Percentiles rank a stretch among this genome's conserved stretches.
These are phyloP conservation scores for Lepidostoma basale DNA, from an alignment of 1,140 invertebrate genomes.

Conservation along the genomic window DNA sequence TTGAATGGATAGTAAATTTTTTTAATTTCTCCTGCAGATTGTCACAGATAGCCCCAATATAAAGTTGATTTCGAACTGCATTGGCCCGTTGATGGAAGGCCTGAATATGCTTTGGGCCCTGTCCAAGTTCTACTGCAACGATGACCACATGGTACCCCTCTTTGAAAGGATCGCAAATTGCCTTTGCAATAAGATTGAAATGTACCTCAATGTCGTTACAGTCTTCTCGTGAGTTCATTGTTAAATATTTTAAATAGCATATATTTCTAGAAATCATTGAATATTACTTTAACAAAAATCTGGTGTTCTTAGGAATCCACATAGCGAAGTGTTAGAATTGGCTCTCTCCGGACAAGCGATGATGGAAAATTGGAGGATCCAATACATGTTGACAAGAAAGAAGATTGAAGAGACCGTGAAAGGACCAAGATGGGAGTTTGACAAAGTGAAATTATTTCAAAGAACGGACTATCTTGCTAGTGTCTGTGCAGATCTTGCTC, in stretches of 20 bases:
- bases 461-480: constrained; percentile 81
- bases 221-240: constrained; percentile 69
- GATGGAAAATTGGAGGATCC: constrained; percentile 76
- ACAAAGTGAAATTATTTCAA: constrained; percentile 78
- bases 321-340: constrained; percentile 60
- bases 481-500: constrained; percentile 78
- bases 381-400: constrained; percentile 74
- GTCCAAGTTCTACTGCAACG: constrained; percentile 74
- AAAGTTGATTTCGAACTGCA: constrained; percentile 69
- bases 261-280: neutral
- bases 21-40: constrained; percentile 66
- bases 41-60: constrained; percentile 75
- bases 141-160: constrained; percentile 77
- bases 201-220: constrained; percentile 70
- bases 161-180: constrained; percentile 82
- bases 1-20: too few relatives aligned
- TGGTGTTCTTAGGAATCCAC: constrained; percentile 57
- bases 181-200: constrained; percentile 75
- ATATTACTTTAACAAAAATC: neutral
- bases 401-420: constrained; percentile 83
- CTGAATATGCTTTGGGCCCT: constrained; percentile 84
- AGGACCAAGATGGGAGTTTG: constrained; percentile 89
- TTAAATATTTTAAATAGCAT: neutral
- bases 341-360: constrained; percentile 66
- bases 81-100: constrained; percentile 80